Evolutionary conservation across 2,113 vertebrate species (phyloP).

Genomic region (Thalassarche chlororhynchos): DNA sequence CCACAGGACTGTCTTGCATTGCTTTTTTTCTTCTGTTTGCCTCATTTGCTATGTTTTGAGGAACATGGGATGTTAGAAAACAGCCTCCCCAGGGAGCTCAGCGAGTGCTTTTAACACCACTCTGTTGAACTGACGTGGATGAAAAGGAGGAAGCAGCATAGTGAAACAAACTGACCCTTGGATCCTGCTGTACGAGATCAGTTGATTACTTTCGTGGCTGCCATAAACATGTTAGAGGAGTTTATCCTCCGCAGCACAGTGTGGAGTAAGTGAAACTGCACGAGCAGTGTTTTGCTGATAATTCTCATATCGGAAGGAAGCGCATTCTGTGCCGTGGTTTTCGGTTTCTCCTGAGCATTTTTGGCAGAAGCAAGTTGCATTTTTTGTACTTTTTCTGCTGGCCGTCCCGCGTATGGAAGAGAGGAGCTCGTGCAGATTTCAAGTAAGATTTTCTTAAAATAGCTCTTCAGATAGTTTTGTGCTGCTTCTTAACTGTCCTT

Average conservation of each 20-base stretch:
- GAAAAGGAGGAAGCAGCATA: neutral
- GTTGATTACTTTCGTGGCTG: fast-evolving
- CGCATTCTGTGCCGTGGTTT: fast-evolving
- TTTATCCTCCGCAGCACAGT: fast-evolving
- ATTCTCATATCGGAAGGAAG: neutral
- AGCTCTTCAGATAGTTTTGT: neutral
- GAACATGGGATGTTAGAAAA: neutral
- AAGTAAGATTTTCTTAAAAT: neutral
- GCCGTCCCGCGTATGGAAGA: fast-evolving
- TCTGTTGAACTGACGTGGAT: fast-evolving
- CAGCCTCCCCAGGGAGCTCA: neutral
- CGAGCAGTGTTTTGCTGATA: neutral
- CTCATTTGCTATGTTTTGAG: fast-evolving
- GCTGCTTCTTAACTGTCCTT: neutral
- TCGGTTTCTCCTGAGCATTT: fast-evolving
- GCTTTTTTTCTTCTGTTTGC: neutral
- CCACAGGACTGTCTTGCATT: fast-evolving
- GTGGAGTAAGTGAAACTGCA: neutral
- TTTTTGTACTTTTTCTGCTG: neutral
- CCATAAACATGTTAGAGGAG: neutral
- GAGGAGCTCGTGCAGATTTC: neutral
- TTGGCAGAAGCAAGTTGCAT: fast-evolving
- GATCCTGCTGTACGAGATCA: fast-evolving
- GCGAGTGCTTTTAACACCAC: fast-evolving
- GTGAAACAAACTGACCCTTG: neutral